Percentiles rank a stretch among this genome's conserved stretches.
These are phyloP conservation scores for Capra hircus DNA, from an alignment of 2,113 vertebrate genomes.

Conservation along the genomic window DNA sequence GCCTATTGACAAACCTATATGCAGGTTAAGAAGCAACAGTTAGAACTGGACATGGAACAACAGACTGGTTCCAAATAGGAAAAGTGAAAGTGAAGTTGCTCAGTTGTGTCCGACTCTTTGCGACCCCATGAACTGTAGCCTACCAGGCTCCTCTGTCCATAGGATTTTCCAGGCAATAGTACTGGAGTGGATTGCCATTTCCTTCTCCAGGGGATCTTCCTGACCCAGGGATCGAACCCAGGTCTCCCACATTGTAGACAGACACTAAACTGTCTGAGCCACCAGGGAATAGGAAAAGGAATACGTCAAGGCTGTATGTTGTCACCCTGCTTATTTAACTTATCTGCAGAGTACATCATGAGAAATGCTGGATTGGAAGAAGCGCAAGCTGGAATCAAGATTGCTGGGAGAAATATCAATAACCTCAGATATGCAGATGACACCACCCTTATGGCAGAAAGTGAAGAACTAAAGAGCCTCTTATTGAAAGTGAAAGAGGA, in stretches of 20 bases:
- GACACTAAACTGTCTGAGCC: no score
- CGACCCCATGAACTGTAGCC: no score
- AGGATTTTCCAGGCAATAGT: no score
- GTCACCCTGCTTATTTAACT: neutral
- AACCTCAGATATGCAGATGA: neutral
- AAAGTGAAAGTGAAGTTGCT: neutral
- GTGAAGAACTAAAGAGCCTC: neutral
- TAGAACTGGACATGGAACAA: neutral
- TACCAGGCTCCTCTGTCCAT: no score
- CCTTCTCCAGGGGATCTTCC: no score
- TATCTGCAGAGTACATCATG: neutral
- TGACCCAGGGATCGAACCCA: no score
- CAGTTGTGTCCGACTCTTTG: no score
- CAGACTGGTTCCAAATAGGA: neutral
- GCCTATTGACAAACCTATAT: neutral
- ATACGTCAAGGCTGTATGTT: neutral
- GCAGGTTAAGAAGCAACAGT: neutral
- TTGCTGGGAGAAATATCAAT: neutral
- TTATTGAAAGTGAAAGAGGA: neutral
- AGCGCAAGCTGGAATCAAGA: neutral
- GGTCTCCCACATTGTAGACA: no score
- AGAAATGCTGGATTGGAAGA: neutral
- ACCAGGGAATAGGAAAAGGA: neutral
- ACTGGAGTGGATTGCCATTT: no score
- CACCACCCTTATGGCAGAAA: neutral